Base-by-base conservation (phyloP, 1,140 invertebrate genomes). In the Panagrolaimus sp. region DNA sequence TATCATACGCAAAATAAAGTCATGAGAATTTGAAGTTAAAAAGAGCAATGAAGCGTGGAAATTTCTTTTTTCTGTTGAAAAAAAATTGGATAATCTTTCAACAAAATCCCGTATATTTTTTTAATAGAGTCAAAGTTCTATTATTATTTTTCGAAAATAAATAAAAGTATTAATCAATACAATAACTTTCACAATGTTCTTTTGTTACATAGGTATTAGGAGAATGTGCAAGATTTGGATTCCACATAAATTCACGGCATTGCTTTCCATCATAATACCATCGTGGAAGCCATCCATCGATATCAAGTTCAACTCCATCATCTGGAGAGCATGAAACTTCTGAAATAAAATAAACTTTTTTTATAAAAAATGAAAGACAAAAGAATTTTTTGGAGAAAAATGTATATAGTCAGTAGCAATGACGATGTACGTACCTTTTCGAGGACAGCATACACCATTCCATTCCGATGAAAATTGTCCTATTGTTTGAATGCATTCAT, bases 101-200 rank as follows among this genome's bases (percentile, higher is more conserved):
- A 38, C 31, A 38, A 38, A 38, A 38, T 38, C 31, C 31, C 31
- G 31, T 38, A 38, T 38, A n/a, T n/a, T n/a, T 38, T 38, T 38
- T 38, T 4, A 38, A 4, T 4, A 38, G 31, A 38, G 31, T 38
- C 31, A 38, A 38, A 38, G 31, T 38, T 38, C 31, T 4, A 38
- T 38, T 38, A 38, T 38, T 38, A n/a, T 38, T 38, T 38, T 38
- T 7, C 2, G 31, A 38, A 38, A 38, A 38, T 38, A 38, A 38
- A 38, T 38, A 38, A 38, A 4, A 38, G n/a, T 38, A 4, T 38
- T 38, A 38, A 57, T 57, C 51, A 16, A 57, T 20, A 57, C 51
- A 57, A 27, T 57, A 57, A 57, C 51, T 57, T 57, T 57, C 51
- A 57, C 51, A 57, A 27, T 57, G 51, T 57, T 57, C 51, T 27